Conservation (phyloP, 2,888 invertebrate genomes). For the Laothoe populi region DNA sequence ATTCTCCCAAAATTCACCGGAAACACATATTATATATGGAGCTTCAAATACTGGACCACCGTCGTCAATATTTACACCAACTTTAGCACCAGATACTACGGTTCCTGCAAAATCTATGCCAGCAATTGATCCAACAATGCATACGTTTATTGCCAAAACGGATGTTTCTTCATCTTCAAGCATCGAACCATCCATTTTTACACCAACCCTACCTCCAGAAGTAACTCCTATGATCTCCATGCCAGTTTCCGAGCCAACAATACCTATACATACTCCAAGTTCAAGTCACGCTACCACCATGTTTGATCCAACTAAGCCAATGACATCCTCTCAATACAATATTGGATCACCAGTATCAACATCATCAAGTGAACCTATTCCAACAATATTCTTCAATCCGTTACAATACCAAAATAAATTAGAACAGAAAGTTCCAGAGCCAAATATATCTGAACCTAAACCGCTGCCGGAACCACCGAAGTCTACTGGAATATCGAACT, state of each 20-base stretch:
- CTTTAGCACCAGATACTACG: background rate
- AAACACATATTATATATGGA: background rate
- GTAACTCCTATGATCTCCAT: background rate
- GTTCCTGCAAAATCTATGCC: background rate
- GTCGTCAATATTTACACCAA: background rate
- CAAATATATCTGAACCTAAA: background rate
- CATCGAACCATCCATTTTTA: background rate
- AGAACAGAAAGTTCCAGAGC: background rate
- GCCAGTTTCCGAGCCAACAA: background rate
- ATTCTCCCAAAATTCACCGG: background rate
- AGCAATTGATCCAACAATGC: background rate
- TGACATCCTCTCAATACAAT: conserved; percentile 28
- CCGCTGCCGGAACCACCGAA: conserved; percentile 67
- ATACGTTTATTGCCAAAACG: background rate
- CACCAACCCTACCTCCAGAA: background rate
- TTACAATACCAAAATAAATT: conserved; percentile 30
- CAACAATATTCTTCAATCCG: conserved; percentile 47
- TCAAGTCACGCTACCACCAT: background rate
- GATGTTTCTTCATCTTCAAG: background rate
- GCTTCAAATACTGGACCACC: background rate
- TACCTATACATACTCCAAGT: background rate
- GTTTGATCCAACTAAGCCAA: conserved; percentile 14
- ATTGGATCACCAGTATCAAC: conserved; percentile 26
- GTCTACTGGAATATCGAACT: conserved; percentile 57
- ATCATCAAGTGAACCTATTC: conserved; percentile 30